Evolutionary conservation across 2,888 invertebrate genomes (phyloP), one percentile per base, ranked within the genome.

Genomic region (Scaptomyza polygonia): DNA sequence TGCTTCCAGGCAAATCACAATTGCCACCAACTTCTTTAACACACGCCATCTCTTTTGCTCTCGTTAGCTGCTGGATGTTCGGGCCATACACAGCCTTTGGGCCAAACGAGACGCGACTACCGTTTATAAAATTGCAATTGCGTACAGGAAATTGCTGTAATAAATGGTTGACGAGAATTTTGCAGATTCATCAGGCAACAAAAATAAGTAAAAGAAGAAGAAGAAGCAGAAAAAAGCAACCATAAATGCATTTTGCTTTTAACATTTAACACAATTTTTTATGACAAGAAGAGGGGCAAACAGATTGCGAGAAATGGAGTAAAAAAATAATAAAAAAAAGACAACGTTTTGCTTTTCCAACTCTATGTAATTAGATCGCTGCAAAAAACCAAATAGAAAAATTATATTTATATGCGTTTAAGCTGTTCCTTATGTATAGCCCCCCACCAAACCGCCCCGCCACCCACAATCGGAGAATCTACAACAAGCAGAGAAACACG

Each of bases 81-180:
- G n/a, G 62, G 48, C 64, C 64, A n/a, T 14, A 34, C 6, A 36
- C 8, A 32, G 63, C 56, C 47, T 42, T 44, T 63, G 48, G 77
- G 73, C 67, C 73, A 78, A 39, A 74, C 56, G 63, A 65, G 80
- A 73, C 59, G 74, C 72, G 78, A 79, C 81, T 81, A 81, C 88
- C 81, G 81, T 81, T 81, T 81, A 81, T 81, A 87, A 82, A 87
- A 69, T 36, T 67, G 69, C 81, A 81, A 82, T 82, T 88, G 86
- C 69, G 53, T 67, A 82, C 88, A 84, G 86, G 86, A 86, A 86
- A 88, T 86, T 88, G 80, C 84, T 18, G 76, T 67, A 73, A 88
- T 86, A 86, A 86, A 86, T 86, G 87, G 62, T 56, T 71, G 63
- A 65, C 64, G 29, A 64, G 59, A 65, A 59, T 45, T 48, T 45